Percentiles rank a stretch among this genome's conserved stretches.
Evolutionary conservation across 2,113 vertebrate genomes (phyloP).

Genomic region (zebrafish (Danio rerio)): GRCz12tu NC_133189.1:22504001-22504500

Average conservation of each 20-base stretch:
- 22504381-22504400: constrained; percentile 2
- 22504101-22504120: not conserved
- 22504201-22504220: constrained; percentile 4
- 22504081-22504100: constrained; percentile 17
- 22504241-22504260: not conserved
- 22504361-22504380: constrained; percentile 22
- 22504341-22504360: constrained; percentile 7
- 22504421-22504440: not conserved
- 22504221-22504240: not conserved
- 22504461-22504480: constrained; percentile 25
- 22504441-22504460: constrained; percentile 22
- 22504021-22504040: not conserved
- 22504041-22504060: not conserved
- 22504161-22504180: not conserved
- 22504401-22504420: constrained; percentile 9
- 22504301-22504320: not conserved
- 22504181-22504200: not conserved
- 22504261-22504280: not conserved
- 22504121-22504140: not conserved
- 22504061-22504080: not conserved
- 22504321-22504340: not conserved
- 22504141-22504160: not conserved
- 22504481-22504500: constrained; percentile 51
- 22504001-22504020: not conserved
- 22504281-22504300: not conserved